Evolutionary conservation across 2,888 invertebrate genomes (phyloP), one percentile per base, ranked within the genome.

Genomic region (Chymomyza caudatula): DNA sequence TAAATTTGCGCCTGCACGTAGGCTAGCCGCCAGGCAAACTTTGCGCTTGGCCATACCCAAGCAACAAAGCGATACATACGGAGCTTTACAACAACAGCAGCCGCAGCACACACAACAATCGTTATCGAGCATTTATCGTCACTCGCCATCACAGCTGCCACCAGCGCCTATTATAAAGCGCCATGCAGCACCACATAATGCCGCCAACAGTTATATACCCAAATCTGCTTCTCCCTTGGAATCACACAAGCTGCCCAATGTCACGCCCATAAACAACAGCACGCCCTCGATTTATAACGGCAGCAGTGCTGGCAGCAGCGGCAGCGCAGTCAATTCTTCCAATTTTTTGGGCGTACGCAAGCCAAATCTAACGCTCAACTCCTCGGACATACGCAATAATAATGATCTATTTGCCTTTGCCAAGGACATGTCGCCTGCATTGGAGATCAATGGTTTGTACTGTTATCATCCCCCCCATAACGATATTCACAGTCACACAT

Each of bases 1-100:
- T 86, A 88, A 88, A 73, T 88, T 88, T 78, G 89, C 90, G 89
- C 90, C 90, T 87, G 88, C 89, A 85, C 90, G 90, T 83, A 88
- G 90, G 65, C 88, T 90, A 76, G 90, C 90, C 22, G 90, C 90
- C 1, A 77, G 90, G 6, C 90, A 90, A 74, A 90, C 90, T 13
- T 68, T 90, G 19, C 89, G 90, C 2, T 74, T 90, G 70, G 90
- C 90, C 13, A 90, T 90, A 80, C 90, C 90, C 56, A 90, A 90
- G 65, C 86, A 86, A 79, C 88, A 86, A 78, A 86, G 86, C 71
- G 89, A 89, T 53, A 72, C 86, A 3, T 23, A 66, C 65, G 1
- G 23, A 67, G 60, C 58, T 17, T 20, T 70, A 67, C 58, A 63
- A 64, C 71, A 69, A 44, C 66, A 53, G 15, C 62, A 23, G 53